These are phyloP conservation scores for Polietes domitor DNA, from an alignment of 2,888 invertebrate genomes.

Conservation along the genomic window DNA sequence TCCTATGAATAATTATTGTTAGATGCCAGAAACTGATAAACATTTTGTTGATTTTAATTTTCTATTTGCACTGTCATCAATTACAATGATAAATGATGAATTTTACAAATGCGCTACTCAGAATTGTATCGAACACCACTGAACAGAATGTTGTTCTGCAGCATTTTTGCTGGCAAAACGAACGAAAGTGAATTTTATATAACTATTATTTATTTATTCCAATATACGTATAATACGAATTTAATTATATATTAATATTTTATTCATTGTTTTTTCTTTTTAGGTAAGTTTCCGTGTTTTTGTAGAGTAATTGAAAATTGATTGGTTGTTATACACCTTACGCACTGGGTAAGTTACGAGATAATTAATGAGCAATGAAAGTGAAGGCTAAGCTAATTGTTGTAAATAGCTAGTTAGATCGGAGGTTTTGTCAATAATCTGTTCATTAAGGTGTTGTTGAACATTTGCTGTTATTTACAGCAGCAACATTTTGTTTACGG, in stretches of 20 bases:
- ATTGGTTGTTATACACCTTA: background rate
- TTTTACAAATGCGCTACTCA: slow-evolving; percentile 39
- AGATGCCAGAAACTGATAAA: slow-evolving; percentile 70
- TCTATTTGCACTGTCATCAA: slow-evolving; percentile 67
- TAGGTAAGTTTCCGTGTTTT: slow-evolving; percentile 14
- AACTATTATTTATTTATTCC: background rate
- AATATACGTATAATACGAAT: background rate
- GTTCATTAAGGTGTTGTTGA: no score
- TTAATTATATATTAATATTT: slow-evolving; percentile 27
- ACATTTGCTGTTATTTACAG: no score
- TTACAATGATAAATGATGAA: slow-evolving; percentile 68
- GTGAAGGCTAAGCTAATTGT: no score
- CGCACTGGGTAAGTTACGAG: slow-evolving; percentile 33
- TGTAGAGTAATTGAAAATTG: background rate
- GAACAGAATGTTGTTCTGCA: background rate
- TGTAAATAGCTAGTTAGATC: no score
- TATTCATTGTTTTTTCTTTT: slow-evolving; percentile 7
- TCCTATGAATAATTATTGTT: slow-evolving; percentile 70
- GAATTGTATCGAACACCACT: background rate
- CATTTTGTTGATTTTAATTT: slow-evolving; percentile 72
- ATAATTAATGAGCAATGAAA: background rate
- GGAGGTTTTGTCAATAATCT: no score
- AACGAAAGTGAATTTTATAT: slow-evolving; percentile 54
- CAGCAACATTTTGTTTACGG: no score
- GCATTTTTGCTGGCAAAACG: slow-evolving; percentile 16